These are phyloP conservation scores for Muricea muricata DNA, from an alignment of 92 coral and sea anemone species.

Conservation along the genomic window DNA sequence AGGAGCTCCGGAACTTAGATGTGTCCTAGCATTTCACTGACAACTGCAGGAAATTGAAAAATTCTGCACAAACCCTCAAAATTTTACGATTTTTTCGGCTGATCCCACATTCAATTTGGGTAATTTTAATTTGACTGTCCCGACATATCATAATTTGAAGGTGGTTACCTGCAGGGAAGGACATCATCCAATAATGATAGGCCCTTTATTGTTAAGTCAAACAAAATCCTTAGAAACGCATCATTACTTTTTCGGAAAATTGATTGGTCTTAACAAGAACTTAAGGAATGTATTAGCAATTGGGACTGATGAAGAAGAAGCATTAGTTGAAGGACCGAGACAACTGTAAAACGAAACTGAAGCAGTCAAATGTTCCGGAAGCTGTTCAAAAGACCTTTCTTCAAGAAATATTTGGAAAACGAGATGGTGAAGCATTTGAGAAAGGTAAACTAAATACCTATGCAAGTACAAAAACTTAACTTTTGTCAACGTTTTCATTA, in stretches of 20 bases:
- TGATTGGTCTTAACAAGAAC: constrained; percentile 44
- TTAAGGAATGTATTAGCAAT: constrained; percentile 57
- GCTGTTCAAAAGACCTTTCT: constrained; percentile 40
- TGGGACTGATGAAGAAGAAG: constrained; percentile 72
- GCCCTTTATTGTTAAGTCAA: constrained; percentile 65
- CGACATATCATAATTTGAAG: constrained; percentile 42
- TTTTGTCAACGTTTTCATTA: no score
- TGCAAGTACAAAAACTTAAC: no score
- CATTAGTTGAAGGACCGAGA: constrained; percentile 55
- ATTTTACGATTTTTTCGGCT: constrained; percentile 3
- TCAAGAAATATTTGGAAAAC: constrained; percentile 9
- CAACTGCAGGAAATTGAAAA: constrained; percentile 28
- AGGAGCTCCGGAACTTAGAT: constrained; percentile 37
- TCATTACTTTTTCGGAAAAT: constrained; percentile 56
- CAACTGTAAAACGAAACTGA: constrained; percentile 54
- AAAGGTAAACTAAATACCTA: not conserved
- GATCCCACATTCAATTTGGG: constrained; percentile 68
- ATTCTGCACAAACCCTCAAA: constrained; percentile 40
- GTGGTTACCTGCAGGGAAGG: constrained; percentile 38
- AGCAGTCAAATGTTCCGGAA: constrained; percentile 40
- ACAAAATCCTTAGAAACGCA: constrained; percentile 56
- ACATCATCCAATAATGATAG: constrained; percentile 64
- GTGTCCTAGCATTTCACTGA: constrained; percentile 45
- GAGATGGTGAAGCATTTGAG: not conserved
- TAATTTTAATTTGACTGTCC: constrained; percentile 59